These are phyloP conservation scores for Melanocharis versteri DNA, from an alignment of 2,113 vertebrate genomes.

Conservation along the genomic window DNA sequence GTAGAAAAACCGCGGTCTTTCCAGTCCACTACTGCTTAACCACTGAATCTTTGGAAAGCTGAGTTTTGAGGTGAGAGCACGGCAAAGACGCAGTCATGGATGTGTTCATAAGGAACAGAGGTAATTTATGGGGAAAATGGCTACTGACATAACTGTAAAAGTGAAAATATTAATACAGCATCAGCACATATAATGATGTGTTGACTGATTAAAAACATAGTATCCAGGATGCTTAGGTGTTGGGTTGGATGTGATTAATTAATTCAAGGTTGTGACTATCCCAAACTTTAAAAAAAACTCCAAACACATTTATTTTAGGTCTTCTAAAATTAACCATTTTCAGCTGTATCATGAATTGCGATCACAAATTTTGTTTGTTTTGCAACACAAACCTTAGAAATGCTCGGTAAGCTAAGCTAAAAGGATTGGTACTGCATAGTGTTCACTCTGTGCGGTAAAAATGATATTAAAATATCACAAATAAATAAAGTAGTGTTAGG, in stretches of 20 bases:
- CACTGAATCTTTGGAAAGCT: neutral
- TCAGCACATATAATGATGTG: neutral
- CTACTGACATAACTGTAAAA: neutral
- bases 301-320: neutral
- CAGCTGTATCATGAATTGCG: neutral
- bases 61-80: neutral
- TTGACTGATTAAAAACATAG: neutral
- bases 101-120: neutral
- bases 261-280: neutral
- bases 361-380: neutral
- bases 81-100: neutral
- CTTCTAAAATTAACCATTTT: neutral
- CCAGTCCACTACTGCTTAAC: neutral
- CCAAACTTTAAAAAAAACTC: neutral
- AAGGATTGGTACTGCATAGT: neutral
- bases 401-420: neutral
- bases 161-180: neutral
- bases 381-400: neutral
- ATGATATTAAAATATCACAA: neutral
- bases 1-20: fast-evolving
- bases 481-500: neutral
- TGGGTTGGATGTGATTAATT: neutral
- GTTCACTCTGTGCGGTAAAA: neutral
- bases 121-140: neutral
- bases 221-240: neutral